These are phyloP conservation scores for Lasioglossum zephyrum DNA, from an alignment of 2,888 invertebrate species.

Conservation along the genomic window DNA sequence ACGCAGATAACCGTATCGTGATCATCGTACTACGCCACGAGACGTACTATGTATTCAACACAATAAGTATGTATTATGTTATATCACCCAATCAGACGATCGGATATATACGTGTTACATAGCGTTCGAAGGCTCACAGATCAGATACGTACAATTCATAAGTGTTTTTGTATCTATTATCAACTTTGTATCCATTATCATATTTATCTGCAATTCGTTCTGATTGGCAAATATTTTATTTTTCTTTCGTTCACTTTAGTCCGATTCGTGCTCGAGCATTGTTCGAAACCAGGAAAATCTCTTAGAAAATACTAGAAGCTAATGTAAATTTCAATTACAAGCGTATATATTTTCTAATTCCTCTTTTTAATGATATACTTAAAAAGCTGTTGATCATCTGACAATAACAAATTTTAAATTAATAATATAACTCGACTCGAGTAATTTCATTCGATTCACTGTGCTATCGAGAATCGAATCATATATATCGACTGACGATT, in stretches of 20 bases:
- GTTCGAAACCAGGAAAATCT: not conserved
- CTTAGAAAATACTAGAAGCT: not conserved
- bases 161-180: not conserved
- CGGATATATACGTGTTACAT: not conserved
- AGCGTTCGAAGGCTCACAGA: not conserved
- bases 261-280: not conserved
- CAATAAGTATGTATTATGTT: not conserved
- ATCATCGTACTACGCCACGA: not conserved
- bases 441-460: not conserved
- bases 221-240: not conserved
- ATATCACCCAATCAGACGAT: slow-evolving; percentile 11
- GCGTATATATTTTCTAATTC: not conserved
- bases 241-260: not conserved
- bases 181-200: not conserved
- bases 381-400: not conserved
- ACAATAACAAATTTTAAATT: not conserved
- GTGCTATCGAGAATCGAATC: not conserved
- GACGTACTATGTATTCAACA: not conserved
- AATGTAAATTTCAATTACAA: not conserved
- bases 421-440: not conserved
- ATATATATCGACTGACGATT: not conserved
- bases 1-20: slow-evolving; percentile 7
- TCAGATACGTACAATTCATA: not conserved
- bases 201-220: not conserved
- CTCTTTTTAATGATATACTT: no score